Percentiles rank a stretch among this genome's conserved stretches.
Conservation (phyloP, 2,888 invertebrate genomes). For the Anorthoa munda region DNA sequence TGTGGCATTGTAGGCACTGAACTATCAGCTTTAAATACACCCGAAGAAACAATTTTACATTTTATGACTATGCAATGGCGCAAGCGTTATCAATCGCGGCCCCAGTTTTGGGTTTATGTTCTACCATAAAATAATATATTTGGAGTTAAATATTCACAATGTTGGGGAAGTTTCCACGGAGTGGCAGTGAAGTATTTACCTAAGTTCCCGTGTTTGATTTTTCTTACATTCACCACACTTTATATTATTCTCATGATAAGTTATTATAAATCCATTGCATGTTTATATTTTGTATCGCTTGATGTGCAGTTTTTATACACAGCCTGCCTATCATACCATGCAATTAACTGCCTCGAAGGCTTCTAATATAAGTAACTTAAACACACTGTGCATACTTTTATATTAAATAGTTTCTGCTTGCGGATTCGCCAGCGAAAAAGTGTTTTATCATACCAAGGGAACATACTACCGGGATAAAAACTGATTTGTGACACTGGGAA, state of each 20-base stretch:
- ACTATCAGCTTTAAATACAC: background rate
- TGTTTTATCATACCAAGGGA: too few relatives aligned
- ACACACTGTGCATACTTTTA: background rate
- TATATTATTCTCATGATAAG: background rate
- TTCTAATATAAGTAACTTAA: background rate
- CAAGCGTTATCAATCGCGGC: slow-evolving; percentile 12
- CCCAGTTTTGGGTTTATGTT: slow-evolving; percentile 17
- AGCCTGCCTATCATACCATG: background rate
- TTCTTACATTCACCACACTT: background rate
- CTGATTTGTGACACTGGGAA: too few relatives aligned
- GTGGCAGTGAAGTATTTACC: background rate
- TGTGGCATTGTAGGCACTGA: background rate
- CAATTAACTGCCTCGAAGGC: background rate
- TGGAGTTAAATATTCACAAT: background rate
- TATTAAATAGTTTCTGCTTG: background rate
- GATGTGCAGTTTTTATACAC: background rate
- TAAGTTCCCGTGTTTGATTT: background rate
- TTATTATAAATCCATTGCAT: background rate
- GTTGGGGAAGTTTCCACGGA: background rate
- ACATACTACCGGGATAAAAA: too few relatives aligned
- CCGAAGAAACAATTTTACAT: background rate
- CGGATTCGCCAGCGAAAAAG: too few relatives aligned
- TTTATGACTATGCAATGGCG: background rate
- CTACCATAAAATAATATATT: slow-evolving; percentile 10
- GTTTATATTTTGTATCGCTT: background rate